Base-by-base conservation (phyloP, 1,140 invertebrate species). In the Leptopilina boulardi region DNA sequence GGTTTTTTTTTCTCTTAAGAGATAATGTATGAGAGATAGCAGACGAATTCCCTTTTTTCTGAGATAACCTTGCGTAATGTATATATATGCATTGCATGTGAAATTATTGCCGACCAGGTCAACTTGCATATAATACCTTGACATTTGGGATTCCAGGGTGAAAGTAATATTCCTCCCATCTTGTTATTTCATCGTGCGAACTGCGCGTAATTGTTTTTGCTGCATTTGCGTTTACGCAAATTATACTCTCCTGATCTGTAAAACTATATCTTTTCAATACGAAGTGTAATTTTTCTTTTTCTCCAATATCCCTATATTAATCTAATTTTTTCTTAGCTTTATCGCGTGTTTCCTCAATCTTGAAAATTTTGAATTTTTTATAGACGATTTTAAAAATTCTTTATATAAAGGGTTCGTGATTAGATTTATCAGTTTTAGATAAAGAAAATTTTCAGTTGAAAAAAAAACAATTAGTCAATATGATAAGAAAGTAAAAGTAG, bases 71-170 rank as follows among this genome's bases (percentile, higher is more conserved):
- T 82, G 80, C 80, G 80, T 82, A 82, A 82, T 30, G 5, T 77
- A 74, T 41, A 82, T 30, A 30, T 77, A 74, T 41, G 23, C 71
- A 73, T 66, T 66, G 80, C 79, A 79, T 82, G 80, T 71, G 70
- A 82, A 82, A 79, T 79, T 82, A 77, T 77, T 76, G 77, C 71
- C 75, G 70, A 59, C 66, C 74, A n/a, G 42, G 51, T 74, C 47
- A 71, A 56, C 59, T 41, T 75, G 74, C 78, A 80, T n/a, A n/a
- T 78, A 83, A 84, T 78, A 82, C 81, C 82, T 83, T 85, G 84
- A 85, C 84, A 84, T 85, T 85, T 85, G 80, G 82, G 78, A 85
- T 82, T 84, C 82, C 81, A 84, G 82, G 80, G 84, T 84, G 82
- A 85, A 85, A 85, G 82, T 84, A n/a, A n/a, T n/a, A 82, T 80